A percentile compares a stretch with the other conserved stretches of the same genome.
Evolutionary conservation across 2,888 invertebrate species (phyloP).

Genomic region (Hoplodrina ambigua): DNA sequence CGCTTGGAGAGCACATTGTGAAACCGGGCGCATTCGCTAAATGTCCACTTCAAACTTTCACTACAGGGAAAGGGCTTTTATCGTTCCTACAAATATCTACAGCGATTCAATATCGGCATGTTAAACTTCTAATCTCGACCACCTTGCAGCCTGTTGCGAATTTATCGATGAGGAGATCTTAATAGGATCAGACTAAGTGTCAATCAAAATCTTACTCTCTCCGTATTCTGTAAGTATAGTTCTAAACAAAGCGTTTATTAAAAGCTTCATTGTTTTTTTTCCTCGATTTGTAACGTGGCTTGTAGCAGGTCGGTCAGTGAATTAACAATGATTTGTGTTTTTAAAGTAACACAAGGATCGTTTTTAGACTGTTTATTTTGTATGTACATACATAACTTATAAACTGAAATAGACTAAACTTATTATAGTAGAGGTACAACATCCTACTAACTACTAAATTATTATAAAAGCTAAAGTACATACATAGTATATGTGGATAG

Average conservation of each 20-base stretch:
- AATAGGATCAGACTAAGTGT: constrained; percentile 54
- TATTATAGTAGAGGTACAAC: too few species aligned
- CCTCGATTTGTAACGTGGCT: not conserved
- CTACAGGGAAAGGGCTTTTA: constrained; percentile 65
- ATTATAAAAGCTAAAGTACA: too few species aligned
- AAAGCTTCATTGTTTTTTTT: constrained; percentile 10
- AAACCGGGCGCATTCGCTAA: constrained; percentile 71
- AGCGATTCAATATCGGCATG: constrained; percentile 21
- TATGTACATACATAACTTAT: too few species aligned
- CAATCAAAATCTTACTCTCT: constrained; percentile 52
- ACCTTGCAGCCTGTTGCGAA: constrained; percentile 26
- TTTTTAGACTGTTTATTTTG: not conserved
- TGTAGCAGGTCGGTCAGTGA: not conserved
- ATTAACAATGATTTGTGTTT: constrained; percentile 18
- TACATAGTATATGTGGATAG: too few species aligned
- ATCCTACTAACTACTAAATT: too few species aligned
- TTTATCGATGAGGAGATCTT: constrained; percentile 58
- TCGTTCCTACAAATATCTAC: constrained; percentile 36
- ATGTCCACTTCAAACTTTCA: constrained; percentile 72
- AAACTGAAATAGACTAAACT: not conserved
- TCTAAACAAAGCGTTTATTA: constrained; percentile 11
- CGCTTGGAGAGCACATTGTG: constrained; percentile 70
- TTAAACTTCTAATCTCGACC: constrained; percentile 37
- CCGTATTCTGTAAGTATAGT: not conserved
- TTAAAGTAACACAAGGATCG: not conserved